phyloP scores from a whole-genome alignment of 2,888 invertebrate species.

The Torymus tubicola region DNA sequence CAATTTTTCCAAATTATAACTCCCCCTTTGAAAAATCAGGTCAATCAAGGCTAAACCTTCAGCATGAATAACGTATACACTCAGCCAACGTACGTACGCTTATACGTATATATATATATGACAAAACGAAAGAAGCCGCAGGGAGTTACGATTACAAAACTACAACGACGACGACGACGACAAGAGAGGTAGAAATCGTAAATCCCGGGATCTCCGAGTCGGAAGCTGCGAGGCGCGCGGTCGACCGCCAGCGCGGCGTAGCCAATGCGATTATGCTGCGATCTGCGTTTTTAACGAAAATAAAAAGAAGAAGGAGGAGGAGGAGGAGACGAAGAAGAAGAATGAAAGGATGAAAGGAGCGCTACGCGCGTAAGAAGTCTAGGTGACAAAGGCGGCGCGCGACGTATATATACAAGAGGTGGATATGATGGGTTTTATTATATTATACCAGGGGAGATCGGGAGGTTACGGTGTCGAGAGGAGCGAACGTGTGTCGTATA shows the following conservation, averaged over 20 bases:
- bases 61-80: background rate
- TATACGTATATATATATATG: too few relatives aligned
- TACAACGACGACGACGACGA: constrained; percentile 19
- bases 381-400: constrained; percentile 39
- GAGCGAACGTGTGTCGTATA: too few relatives aligned
- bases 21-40: background rate
- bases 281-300: constrained; percentile 31
- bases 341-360: background rate
- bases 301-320: background rate
- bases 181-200: constrained; percentile 64
- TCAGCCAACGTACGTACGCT: background rate
- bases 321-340: background rate
- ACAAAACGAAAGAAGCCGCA: background rate
- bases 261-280: constrained; percentile 69
- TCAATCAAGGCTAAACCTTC: background rate
- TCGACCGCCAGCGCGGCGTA: constrained; percentile 66
- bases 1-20: background rate
- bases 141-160: background rate
- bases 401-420: background rate
- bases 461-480: too few relatives aligned
- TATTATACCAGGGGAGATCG: too few relatives aligned
- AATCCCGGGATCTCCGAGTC: constrained; percentile 64
- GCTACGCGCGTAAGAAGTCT: background rate
- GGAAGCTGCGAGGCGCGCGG: constrained; percentile 60
- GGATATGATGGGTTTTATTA: too few relatives aligned